These are phyloP conservation scores for Meta bourneti DNA, from an alignment of 2,888 invertebrate genomes.

Conservation along the genomic window DNA sequence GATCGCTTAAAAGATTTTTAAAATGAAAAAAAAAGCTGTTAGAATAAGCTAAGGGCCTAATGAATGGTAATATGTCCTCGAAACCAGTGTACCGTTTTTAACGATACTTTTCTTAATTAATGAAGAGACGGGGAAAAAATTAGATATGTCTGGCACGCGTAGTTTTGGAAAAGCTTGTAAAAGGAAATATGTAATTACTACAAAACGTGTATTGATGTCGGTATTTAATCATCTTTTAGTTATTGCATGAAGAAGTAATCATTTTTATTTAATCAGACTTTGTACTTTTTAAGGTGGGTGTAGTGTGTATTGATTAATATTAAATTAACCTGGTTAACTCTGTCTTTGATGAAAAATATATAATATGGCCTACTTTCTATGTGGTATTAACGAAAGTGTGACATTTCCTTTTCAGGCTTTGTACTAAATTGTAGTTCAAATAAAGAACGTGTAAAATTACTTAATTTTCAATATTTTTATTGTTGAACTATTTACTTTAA, in stretches of 20 bases:
- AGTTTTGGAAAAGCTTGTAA: background rate
- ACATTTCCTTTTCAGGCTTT: no score
- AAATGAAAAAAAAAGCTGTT: conserved; percentile 5
- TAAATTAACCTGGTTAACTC: background rate
- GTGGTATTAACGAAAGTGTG: background rate
- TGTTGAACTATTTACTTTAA: no score
- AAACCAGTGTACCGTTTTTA: conserved; percentile 31
- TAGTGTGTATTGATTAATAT: background rate
- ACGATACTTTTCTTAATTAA: conserved; percentile 25
- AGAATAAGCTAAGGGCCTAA: conserved; percentile 36
- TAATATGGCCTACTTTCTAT: background rate
- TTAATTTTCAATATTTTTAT: no score
- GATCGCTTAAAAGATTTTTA: conserved; percentile 13
- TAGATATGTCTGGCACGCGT: background rate
- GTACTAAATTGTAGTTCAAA: no score
- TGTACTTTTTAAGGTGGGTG: background rate
- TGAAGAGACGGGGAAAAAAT: background rate
- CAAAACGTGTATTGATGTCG: conserved; percentile 1
- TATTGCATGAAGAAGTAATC: background rate
- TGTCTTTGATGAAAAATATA: background rate
- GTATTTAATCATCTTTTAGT: background rate
- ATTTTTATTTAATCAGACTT: conserved; percentile 1
- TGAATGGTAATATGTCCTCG: conserved; percentile 37
- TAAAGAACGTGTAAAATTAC: no score
- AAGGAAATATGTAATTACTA: background rate